phyloP scores from a whole-genome alignment of 2,797 vertebrate species.

The Pseudotriccus pelzelni region DNA sequence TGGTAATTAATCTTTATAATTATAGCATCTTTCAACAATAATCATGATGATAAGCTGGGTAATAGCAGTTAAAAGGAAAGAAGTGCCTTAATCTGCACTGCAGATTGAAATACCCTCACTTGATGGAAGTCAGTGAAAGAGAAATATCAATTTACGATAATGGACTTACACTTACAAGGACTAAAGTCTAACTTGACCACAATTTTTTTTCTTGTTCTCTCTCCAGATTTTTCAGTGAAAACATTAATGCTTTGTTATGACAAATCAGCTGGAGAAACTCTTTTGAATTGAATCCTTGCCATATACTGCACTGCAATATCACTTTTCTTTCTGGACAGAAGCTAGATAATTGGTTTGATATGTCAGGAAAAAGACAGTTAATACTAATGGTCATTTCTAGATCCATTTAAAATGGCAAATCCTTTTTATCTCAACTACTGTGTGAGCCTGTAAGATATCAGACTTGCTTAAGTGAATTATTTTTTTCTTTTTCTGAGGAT shows the following conservation, averaged over 20 bases:
- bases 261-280: background rate
- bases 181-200: background rate
- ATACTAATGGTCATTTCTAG: background rate
- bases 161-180: background rate
- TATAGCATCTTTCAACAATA: constrained; percentile 48
- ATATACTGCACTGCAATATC: background rate
- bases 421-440: background rate
- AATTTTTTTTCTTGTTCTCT: background rate
- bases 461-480: background rate
- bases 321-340: background rate
- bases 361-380: background rate
- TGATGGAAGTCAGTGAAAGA: background rate
- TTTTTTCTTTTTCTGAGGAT: background rate
- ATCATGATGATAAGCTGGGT: constrained; percentile 37
- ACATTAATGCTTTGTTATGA: background rate
- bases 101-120: background rate
- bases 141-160: constrained; percentile 21
- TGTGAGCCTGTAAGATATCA: background rate
- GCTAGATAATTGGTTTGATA: background rate
- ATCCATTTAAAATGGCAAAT: background rate
- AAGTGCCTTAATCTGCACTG: constrained; percentile 16
- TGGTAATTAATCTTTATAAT: constrained; percentile 69
- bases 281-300: background rate
- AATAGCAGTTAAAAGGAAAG: constrained; percentile 19
- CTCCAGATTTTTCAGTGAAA: background rate